Percentiles rank a stretch among this genome's conserved stretches.
These are phyloP conservation scores for Hozukius guyotensis DNA, from an alignment of 2,797 vertebrate species.

Conservation along the genomic window DNA sequence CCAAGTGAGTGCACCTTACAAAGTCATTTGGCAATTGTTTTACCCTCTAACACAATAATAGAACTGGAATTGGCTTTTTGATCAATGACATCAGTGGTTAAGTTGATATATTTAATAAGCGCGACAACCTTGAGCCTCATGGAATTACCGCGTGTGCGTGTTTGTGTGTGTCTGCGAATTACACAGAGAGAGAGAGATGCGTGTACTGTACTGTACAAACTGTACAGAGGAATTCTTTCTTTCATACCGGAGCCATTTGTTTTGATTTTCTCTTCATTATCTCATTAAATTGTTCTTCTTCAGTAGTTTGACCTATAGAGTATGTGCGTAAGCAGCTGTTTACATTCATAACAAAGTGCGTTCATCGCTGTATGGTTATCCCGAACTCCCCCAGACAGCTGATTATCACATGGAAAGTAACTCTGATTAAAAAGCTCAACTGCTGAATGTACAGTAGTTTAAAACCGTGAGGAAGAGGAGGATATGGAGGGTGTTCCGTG, in stretches of 20 bases:
- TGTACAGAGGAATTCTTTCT: slow-evolving; percentile 20
- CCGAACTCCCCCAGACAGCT: slow-evolving; percentile 18
- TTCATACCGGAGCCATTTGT: slow-evolving; percentile 9
- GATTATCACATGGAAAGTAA: slow-evolving; percentile 29
- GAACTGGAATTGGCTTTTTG: slow-evolving; percentile 85
- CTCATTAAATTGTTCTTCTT: slow-evolving; percentile 20
- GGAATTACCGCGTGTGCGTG: slow-evolving; percentile 44
- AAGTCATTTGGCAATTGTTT: slow-evolving; percentile 85
- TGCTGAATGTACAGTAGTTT: slow-evolving; percentile 33
- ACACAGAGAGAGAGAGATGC: slow-evolving; percentile 4
- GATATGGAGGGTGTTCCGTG: slow-evolving; percentile 18
- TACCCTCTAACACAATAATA: slow-evolving; percentile 83
- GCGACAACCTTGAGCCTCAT: slow-evolving; percentile 80
- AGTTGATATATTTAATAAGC: slow-evolving; percentile 85
- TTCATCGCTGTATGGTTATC: slow-evolving; percentile 17
- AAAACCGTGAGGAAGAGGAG: slow-evolving; percentile 22
- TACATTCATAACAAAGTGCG: background rate
- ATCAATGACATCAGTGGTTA: slow-evolving; percentile 85
- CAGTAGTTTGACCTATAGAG: slow-evolving; percentile 21
- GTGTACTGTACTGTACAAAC: slow-evolving; percentile 15
- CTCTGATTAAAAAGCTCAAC: slow-evolving; percentile 39
- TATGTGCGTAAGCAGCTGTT: slow-evolving; percentile 23
- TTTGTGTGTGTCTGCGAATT: slow-evolving; percentile 30
- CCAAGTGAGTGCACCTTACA: slow-evolving; percentile 81
- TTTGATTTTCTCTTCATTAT: background rate